These are phyloP conservation scores for Drosophila subpulchrella DNA, from an alignment of 1,140 invertebrate genomes.

Conservation along the genomic window DNA sequence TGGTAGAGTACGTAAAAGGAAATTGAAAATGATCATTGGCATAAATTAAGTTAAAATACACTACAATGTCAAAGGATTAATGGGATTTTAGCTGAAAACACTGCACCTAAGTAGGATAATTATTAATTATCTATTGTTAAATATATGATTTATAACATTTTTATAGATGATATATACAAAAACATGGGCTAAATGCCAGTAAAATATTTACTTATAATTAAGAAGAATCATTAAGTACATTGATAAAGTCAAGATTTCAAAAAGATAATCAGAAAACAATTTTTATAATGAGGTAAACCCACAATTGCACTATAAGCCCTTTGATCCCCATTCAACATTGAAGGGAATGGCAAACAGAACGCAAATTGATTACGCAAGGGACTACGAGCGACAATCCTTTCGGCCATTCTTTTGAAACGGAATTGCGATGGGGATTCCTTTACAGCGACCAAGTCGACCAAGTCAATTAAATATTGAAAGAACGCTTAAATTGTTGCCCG, in stretches of 20 bases:
- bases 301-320: not conserved
- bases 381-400: slow-evolving; percentile 7
- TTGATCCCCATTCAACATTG: not conserved
- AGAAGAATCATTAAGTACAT: too few relatives aligned
- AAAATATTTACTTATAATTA: too few relatives aligned
- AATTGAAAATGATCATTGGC: slow-evolving; percentile 8
- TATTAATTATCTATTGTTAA: not conserved
- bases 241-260: too few relatives aligned
- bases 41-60: slow-evolving; percentile 2
- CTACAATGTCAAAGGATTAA: not conserved
- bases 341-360: not conserved
- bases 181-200: too few relatives aligned
- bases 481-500: slow-evolving; percentile 57
- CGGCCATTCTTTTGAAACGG: not conserved
- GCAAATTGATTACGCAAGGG: slow-evolving; percentile 14
- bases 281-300: not conserved
- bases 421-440: slow-evolving; percentile 12
- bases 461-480: slow-evolving; percentile 76
- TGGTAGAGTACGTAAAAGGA: not conserved
- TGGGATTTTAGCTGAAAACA: not conserved
- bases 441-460: slow-evolving; percentile 3
- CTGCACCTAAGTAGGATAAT: not conserved
- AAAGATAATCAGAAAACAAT: not conserved
- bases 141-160: too few relatives aligned
- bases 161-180: too few relatives aligned